Evolutionary conservation across 2,888 invertebrate species (phyloP), one percentile per base, ranked within the genome.

Genomic region (Conchocele bisecta): DNA sequence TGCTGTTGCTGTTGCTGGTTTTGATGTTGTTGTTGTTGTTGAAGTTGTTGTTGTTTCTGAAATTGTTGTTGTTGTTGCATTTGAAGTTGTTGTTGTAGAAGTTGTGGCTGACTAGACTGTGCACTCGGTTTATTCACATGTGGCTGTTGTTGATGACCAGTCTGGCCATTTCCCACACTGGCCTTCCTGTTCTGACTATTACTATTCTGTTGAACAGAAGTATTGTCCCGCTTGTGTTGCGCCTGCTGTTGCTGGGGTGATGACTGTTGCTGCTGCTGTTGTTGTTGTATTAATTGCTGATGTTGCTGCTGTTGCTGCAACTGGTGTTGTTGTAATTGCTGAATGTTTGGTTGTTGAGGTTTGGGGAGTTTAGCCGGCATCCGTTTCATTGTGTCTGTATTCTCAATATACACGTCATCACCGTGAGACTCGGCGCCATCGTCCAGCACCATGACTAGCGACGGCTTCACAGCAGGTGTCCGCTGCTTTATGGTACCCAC

Each of bases 401-500:
- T 59, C 17, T 78, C 75, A 48, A 73, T 79, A 60, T 82, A 82
- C 54, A 83, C 67, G 20, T 57, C 17, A 48, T 61, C 59, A 39
- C 29, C 46, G n/a, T 42, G 39, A 7, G 51, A 24, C 3, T 54
- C 56, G 13, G 64, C 75, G 24, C 42, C 44, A 35, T 83, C 86
- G 59, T 78, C 79, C 15, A 85, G 67, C 44, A 83, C 79, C 57
- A 85, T 72, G 54, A 76, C 84, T 46, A 89, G 86, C 44, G 88
- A 88, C 13, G 89, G 84, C 74, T 89, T 90, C 13, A 75, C 60
- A 17, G 81, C 64, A 0, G 85, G 82, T 24, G 83, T 86, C 81
- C 95, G 93, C 89, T 98, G 98, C 90, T 98, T 97, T 89, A 99
- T 98, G 59, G 99, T 99, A 64, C 98, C 99, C 37, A 98, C 98